These are phyloP conservation scores for Synanthedon tipuliformis DNA, from an alignment of 2,888 invertebrate species.

Conservation along the genomic window DNA sequence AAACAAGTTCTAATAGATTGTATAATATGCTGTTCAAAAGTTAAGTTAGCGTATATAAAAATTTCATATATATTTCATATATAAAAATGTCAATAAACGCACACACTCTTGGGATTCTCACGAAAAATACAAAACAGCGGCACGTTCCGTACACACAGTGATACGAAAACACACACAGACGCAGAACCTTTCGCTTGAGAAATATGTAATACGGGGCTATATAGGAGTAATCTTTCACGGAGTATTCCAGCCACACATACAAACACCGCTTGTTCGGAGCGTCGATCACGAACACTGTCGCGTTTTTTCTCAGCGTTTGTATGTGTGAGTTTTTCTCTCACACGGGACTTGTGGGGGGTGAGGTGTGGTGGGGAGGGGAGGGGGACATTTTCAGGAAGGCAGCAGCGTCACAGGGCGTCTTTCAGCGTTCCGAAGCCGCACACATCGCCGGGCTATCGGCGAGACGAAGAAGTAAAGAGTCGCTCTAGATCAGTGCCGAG, in stretches of 20 bases:
- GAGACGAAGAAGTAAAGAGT: slow-evolving; percentile 66
- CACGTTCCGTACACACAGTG: slow-evolving; percentile 16
- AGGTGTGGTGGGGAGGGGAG: slow-evolving; percentile 26
- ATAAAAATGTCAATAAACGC: slow-evolving; percentile 67
- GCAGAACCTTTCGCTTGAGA: slow-evolving; percentile 32
- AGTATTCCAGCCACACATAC: slow-evolving; percentile 23
- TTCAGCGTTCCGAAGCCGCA: slow-evolving; percentile 65
- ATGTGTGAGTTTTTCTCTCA: slow-evolving; percentile 29
- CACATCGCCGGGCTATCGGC: slow-evolving; percentile 63
- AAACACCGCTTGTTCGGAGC: slow-evolving; percentile 16
- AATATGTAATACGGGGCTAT: slow-evolving; percentile 45
- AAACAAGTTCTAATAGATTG: too few relatives aligned
- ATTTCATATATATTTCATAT: too few relatives aligned
- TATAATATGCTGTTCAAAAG: too few relatives aligned
- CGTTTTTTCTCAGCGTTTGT: slow-evolving; percentile 41
- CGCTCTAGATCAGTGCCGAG: slow-evolving; percentile 16
- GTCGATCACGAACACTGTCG: slow-evolving; percentile 29
- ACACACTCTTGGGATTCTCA: slow-evolving; percentile 18
- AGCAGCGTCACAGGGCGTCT: slow-evolving; percentile 63
- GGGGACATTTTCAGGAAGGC: slow-evolving; percentile 67
- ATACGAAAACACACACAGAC: slow-evolving; percentile 21
- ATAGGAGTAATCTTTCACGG: slow-evolving; percentile 53
- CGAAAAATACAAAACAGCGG: slow-evolving; percentile 25
- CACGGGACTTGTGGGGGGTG: slow-evolving; percentile 18
- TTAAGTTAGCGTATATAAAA: too few relatives aligned